A percentile compares a stretch with the other conserved stretches of the same genome.
Conservation (phyloP, 2,797 vertebrate genomes). For the Sebastes oblongus region DNA sequence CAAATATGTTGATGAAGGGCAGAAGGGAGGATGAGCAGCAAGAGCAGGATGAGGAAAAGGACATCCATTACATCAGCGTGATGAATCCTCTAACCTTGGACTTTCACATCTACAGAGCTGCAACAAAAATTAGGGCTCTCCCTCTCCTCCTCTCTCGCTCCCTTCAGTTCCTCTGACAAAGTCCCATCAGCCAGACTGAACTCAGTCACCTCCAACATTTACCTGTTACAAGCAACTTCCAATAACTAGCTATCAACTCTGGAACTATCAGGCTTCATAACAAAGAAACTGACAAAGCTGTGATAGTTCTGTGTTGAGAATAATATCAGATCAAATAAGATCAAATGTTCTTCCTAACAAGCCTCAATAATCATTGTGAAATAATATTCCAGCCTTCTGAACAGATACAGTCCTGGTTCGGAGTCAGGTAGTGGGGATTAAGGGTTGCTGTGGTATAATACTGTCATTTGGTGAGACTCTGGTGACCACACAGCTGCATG, state of each 20-base stretch:
- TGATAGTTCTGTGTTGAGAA: background rate
- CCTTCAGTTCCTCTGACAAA: background rate
- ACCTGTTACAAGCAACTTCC: background rate
- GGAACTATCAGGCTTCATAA: background rate
- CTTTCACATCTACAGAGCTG: slow-evolving; percentile 5
- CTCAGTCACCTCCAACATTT: background rate
- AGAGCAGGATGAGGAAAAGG: slow-evolving; percentile 37
- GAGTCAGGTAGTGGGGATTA: background rate
- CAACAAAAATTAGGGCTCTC: background rate
- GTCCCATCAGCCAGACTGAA: slow-evolving; percentile 17
- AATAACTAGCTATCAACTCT: background rate
- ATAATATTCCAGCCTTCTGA: background rate
- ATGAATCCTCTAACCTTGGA: slow-evolving; percentile 51
- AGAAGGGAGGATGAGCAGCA: slow-evolving; percentile 9
- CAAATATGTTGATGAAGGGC: background rate
- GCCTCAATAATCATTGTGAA: background rate
- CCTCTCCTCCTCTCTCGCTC: background rate
- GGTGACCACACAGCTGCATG: slow-evolving; percentile 24
- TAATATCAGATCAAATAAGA: background rate
- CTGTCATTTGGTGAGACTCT: background rate
- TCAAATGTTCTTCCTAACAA: background rate
- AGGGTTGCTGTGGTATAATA: background rate
- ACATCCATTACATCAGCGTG: background rate
- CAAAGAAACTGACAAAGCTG: background rate
- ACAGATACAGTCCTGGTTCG: background rate